Evolutionary conservation across 2,797 vertebrate genomes (phyloP).

Genomic region (Rousettus madagascariensis): DNA sequence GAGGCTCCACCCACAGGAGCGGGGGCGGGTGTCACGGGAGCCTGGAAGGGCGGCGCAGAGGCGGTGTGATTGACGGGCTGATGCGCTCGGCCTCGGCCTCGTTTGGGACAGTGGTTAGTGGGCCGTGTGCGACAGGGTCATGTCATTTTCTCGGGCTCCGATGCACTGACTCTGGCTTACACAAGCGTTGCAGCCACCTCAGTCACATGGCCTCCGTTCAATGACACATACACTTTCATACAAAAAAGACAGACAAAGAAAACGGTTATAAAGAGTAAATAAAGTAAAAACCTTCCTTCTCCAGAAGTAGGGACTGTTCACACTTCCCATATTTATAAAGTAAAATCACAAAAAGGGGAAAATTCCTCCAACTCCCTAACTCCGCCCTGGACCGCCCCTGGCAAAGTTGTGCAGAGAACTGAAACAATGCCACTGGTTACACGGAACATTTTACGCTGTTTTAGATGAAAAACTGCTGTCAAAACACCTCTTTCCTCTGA

Average conservation of each 20-base stretch:
- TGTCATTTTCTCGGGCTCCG: background rate
- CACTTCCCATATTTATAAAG: background rate
- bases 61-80: background rate
- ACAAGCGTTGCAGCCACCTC: background rate
- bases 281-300: background rate
- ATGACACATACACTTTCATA: too few relatives aligned
- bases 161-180: background rate
- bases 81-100: too few relatives aligned
- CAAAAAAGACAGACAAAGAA: background rate
- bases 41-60: background rate
- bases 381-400: too few relatives aligned
- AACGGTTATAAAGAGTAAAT: background rate
- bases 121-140: background rate
- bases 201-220: background rate
- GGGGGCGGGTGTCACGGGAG: too few relatives aligned
- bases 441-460: background rate
- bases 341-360: background rate
- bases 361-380: background rate
- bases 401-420: background rate
- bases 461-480: background rate
- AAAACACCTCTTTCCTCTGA: background rate
- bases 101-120: background rate
- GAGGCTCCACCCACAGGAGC: background rate
- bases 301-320: background rate
- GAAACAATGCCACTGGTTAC: background rate